Evolutionary conservation across 2,888 invertebrate species (phyloP).

Genomic region (Micropterix aruncella): DNA sequence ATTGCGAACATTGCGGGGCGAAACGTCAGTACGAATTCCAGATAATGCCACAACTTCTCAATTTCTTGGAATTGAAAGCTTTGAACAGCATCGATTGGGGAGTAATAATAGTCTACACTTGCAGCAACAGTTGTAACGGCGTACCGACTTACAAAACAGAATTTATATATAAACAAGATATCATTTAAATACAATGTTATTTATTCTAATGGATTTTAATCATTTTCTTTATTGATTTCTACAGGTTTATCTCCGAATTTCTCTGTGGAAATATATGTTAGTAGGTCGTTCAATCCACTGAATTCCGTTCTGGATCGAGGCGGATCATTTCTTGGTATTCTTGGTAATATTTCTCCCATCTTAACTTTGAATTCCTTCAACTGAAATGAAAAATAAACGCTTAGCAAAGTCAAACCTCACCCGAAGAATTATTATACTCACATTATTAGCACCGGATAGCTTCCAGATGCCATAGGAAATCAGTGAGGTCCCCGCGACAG

Average conservation of each 20-base stretch:
- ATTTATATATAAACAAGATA: constrained; percentile 77
- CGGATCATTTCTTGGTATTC: constrained; percentile 61
- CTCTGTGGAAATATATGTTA: constrained; percentile 57
- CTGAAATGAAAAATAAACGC: constrained; percentile 35
- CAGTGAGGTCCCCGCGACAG: constrained; percentile 69
- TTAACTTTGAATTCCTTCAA: constrained; percentile 69
- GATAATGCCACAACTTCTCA: constrained; percentile 72
- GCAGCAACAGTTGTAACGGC: constrained; percentile 57
- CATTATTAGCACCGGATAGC: constrained; percentile 71
- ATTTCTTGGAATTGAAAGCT: constrained; percentile 49
- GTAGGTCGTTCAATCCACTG: constrained; percentile 66
- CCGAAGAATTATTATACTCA: constrained; percentile 35
- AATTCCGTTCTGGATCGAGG: constrained; percentile 80
- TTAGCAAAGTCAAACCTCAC: too few species aligned
- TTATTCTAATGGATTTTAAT: background rate
- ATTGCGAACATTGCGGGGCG: constrained; percentile 59
- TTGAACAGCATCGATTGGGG: constrained; percentile 78
- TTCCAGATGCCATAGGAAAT: constrained; percentile 81
- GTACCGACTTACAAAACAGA: constrained; percentile 60
- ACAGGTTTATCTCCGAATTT: constrained; percentile 29
- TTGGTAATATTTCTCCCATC: constrained; percentile 64
- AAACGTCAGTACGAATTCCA: constrained; percentile 84
- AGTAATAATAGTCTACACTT: constrained; percentile 73
- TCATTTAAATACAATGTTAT: constrained; percentile 20
- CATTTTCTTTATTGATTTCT: constrained; percentile 11